Percentiles rank a stretch among this genome's conserved stretches.
Conservation (phyloP, 2,113 vertebrate genomes). For the Pao palembangensis region DNA sequence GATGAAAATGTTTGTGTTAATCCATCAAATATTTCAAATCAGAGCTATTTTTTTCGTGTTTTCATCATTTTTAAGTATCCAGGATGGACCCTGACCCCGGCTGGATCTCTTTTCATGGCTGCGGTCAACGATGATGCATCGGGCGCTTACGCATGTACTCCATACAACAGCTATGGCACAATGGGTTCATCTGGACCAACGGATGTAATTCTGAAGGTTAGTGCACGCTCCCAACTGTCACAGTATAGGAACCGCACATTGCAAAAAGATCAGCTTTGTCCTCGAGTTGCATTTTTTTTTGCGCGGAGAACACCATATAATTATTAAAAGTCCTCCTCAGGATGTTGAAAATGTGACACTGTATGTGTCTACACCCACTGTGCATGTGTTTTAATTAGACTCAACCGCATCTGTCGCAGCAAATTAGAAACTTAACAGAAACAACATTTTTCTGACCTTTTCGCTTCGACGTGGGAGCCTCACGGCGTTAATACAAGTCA, state of each 20-base stretch:
- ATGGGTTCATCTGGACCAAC: slow-evolving; percentile 81
- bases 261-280: no score
- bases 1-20: no score
- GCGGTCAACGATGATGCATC: slow-evolving; percentile 84
- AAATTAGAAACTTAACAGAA: slow-evolving; percentile 45
- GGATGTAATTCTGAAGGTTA: slow-evolving; percentile 83
- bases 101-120: slow-evolving; percentile 82
- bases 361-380: slow-evolving; percentile 3
- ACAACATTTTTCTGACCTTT: slow-evolving; percentile 64
- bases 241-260: not conserved
- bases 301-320: no score
- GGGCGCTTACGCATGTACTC: slow-evolving; percentile 84
- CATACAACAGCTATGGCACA: slow-evolving; percentile 88
- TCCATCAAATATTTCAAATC: no score
- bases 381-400: slow-evolving; percentile 33
- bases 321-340: not conserved
- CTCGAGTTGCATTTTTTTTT: no score
- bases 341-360: not conserved
- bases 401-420: slow-evolving; percentile 35
- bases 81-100: slow-evolving; percentile 80
- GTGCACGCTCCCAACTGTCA: not conserved
- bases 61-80: slow-evolving; percentile 69
- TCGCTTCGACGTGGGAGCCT: slow-evolving; percentile 17
- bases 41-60: no score
- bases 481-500: slow-evolving; percentile 53